Evolutionary conservation across 2,113 vertebrate genomes (phyloP).

Genomic region (Penelope pileata): DNA sequence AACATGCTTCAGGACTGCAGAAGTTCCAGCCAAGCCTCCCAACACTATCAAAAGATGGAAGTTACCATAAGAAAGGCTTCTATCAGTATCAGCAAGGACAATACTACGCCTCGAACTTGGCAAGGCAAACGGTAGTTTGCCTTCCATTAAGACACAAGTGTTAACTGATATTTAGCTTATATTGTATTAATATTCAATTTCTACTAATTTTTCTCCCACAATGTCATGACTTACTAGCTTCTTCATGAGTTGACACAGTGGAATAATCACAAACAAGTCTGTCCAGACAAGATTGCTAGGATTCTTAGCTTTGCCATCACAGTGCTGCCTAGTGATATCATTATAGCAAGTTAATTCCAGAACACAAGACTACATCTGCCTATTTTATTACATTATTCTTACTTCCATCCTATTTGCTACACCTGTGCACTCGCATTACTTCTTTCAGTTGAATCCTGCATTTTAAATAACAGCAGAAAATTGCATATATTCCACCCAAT

Average conservation of each 20-base stretch:
- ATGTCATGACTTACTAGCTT: neutral
- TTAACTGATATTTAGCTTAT: neutral
- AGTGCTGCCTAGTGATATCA: neutral
- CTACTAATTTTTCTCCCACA: neutral
- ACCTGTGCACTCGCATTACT: neutral
- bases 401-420: neutral
- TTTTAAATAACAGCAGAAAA: slow-evolving; percentile 33
- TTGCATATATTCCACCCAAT: slow-evolving; percentile 1
- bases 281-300: neutral
- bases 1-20: neutral
- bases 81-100: neutral
- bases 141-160: fast-evolving
- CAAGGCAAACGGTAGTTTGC: neutral
- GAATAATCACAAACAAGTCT: neutral
- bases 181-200: neutral
- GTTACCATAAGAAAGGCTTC: neutral
- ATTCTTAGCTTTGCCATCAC: neutral
- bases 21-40: neutral
- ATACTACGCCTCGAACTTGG: neutral
- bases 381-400: slow-evolving; percentile 9
- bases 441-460: slow-evolving; percentile 24
- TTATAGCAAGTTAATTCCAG: neutral
- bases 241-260: neutral
- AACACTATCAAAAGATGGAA: neutral
- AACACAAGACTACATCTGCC: neutral